A percentile compares a stretch with the other conserved stretches of the same genome.
Conservation (phyloP, 2,113 vertebrate genomes). For the Dolichotis patagonum region DNA sequence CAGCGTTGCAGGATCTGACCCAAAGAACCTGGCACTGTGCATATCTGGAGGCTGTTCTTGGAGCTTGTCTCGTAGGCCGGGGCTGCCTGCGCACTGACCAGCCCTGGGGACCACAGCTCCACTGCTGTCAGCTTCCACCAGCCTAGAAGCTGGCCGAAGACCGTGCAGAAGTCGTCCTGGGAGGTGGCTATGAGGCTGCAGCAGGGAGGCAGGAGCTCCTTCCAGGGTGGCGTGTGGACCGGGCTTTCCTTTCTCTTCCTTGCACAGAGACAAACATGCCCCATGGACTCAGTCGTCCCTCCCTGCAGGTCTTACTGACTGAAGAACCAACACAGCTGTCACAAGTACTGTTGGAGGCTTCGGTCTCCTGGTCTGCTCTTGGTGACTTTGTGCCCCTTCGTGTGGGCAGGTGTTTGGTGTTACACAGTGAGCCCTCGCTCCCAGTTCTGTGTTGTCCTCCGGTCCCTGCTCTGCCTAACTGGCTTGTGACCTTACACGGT, state of each 20-base stretch:
- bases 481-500: neutral
- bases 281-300: neutral
- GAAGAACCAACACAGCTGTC: neutral
- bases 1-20: constrained; percentile 84
- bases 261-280: neutral
- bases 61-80: constrained; percentile 86
- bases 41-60: constrained; percentile 89
- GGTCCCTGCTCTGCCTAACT: neutral
- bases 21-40: constrained; percentile 84
- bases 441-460: neutral
- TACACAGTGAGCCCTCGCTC: neutral
- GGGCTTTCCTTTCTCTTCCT: neutral
- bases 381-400: neutral
- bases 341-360: neutral
- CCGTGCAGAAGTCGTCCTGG: neutral
- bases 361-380: neutral
- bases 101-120: neutral
- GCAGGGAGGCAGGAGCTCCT: neutral
- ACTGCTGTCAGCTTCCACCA: neutral
- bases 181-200: neutral
- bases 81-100: neutral
- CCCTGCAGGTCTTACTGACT: neutral
- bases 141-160: neutral
- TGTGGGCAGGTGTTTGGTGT: neutral
- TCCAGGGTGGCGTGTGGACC: neutral